phyloP scores from a whole-genome alignment of 2,113 vertebrate species.

The Eublepharis macularius region DNA sequence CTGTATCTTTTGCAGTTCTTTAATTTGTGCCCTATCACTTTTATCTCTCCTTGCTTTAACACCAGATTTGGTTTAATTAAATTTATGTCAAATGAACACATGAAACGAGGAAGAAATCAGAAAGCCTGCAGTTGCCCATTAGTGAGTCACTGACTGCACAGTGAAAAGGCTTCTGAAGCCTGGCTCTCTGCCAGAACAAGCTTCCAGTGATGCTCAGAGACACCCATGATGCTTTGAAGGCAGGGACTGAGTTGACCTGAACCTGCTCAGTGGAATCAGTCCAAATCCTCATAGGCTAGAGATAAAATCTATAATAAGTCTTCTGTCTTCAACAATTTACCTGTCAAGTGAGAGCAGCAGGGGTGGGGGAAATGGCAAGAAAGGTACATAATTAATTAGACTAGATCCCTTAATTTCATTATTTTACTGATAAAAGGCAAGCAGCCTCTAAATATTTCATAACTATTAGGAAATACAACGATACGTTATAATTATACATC shows the following conservation, averaged over 20 bases:
- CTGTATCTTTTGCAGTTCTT: constrained; percentile 80
- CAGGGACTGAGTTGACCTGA: constrained; percentile 81
- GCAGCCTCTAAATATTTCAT: neutral
- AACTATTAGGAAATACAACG: neutral
- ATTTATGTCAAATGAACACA: constrained; percentile 87
- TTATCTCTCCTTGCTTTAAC: constrained; percentile 83
- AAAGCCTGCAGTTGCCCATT: constrained; percentile 86
- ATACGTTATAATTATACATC: constrained; percentile 4
- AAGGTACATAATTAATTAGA: constrained; percentile 64
- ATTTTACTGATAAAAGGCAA: constrained; percentile 13
- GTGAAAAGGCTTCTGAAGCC: constrained; percentile 84
- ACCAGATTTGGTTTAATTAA: constrained; percentile 88
- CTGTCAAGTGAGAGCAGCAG: constrained; percentile 69
- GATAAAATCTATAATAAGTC: constrained; percentile 76
- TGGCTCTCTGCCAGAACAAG: constrained; percentile 84
- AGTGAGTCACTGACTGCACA: constrained; percentile 82
- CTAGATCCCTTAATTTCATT: constrained; percentile 28
- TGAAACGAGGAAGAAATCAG: constrained; percentile 84
- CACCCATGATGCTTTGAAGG: constrained; percentile 83
- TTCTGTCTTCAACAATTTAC: constrained; percentile 75
- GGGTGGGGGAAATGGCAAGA: constrained; percentile 43
- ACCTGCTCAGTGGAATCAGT: constrained; percentile 77
- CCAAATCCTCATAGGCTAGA: constrained; percentile 77
- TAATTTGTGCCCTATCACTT: constrained; percentile 84
- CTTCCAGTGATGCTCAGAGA: constrained; percentile 80